Base-by-base conservation (phyloP, 2,888 invertebrate species). In the Catocala sponsa region DNA sequence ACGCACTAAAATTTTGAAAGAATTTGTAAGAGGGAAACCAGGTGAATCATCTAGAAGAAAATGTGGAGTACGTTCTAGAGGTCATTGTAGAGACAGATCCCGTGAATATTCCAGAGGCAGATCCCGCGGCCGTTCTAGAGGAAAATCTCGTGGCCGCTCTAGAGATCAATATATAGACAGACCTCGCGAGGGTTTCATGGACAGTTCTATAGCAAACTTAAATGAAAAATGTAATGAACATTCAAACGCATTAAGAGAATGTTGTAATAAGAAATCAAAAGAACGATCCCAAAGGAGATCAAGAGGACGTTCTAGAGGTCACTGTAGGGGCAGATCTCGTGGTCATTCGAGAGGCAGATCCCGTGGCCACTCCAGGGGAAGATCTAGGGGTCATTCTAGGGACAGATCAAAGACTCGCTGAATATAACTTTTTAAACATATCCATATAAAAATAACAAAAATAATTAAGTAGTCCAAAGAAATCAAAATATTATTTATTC, bases 251-350 rank as follows among this genome's bases (percentile, higher is more conserved):
- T 15, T 15, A 15, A 15, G 15, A 15, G 15, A 15, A 15, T 15
- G 15, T 15, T 15, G 15, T 15, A 15, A 15, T 15, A 15, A 49
- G n/a, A 55, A 51, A 44, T 64, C 55, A 49, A 49, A 52, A 38
- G 53, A 25, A 5, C 53, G 12, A 25, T 61, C 61, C 13, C 25
- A 52, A 5, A 53, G 52, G 12, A 49, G 47, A 48, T 55, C 54
- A 2, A 41, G 47, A 44, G 47, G 47, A 32, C 55, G 44, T 38
- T 63, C 59, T 38, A 5, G 59, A 32, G 72, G 60, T 1, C 55
- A 35, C 5, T 66, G 69, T 4, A 51, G 68, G 44, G 54, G 48
- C 9, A 55, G 44, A 42, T 68, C 71, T 35, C 55, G 67, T 51
- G 55, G 64, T 5, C 33, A 58, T 25, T 69, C 65, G 55, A 50